A percentile compares a stretch with the other conserved stretches of the same genome.
These are phyloP conservation scores for Plutella xylostella DNA, from an alignment of 2,888 invertebrate genomes.

Conservation along the genomic window DNA sequence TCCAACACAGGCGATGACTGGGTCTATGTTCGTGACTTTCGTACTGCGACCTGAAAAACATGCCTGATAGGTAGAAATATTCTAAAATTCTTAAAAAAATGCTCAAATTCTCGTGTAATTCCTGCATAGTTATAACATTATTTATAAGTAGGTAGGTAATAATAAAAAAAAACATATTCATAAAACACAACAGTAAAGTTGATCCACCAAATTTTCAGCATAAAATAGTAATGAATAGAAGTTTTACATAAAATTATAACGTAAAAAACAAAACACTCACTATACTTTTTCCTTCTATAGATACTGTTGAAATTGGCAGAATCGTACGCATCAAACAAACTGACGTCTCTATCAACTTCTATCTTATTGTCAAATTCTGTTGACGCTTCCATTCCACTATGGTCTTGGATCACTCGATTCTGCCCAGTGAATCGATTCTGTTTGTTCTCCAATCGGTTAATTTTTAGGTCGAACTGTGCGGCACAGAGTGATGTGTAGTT, in stretches of 20 bases:
- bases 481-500: conserved; percentile 59
- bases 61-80: too few species aligned
- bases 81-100: too few species aligned
- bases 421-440: neutral
- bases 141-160: too few species aligned
- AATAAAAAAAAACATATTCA: too few species aligned
- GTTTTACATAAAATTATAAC: neutral
- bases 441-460: conserved; percentile 32
- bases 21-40: conserved; percentile 49
- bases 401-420: neutral
- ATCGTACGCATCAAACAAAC: too few species aligned
- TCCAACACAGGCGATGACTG: conserved; percentile 52
- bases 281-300: conserved; percentile 48
- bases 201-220: too few species aligned
- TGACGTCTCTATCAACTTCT: conserved; percentile 35
- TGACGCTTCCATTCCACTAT: neutral
- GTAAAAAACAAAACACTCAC: conserved; percentile 29
- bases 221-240: too few species aligned
- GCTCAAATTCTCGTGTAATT: too few species aligned
- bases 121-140: too few species aligned
- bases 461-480: conserved; percentile 44
- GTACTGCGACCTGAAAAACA: conserved; percentile 54
- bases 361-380: conserved; percentile 40
- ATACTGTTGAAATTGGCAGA: conserved; percentile 42
- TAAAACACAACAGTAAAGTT: too few species aligned